Conservation (phyloP, 2,888 invertebrate genomes). For the Caenorhabditis angaria region DNA sequence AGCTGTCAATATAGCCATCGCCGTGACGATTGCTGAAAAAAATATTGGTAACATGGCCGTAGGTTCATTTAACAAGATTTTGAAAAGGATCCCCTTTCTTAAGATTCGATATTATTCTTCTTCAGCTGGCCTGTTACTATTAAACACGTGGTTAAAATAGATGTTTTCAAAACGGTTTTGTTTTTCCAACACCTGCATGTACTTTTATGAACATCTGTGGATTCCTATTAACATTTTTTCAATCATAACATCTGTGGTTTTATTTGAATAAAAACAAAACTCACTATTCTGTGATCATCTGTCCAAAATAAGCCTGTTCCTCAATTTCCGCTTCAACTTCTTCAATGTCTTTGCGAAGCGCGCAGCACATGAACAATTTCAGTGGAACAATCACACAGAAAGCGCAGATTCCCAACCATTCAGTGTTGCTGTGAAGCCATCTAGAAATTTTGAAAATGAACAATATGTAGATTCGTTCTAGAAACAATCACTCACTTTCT, state of each 20-base stretch:
- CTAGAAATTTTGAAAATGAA: slow-evolving; percentile 13
- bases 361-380: slow-evolving; percentile 28
- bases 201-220: no score
- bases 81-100: no score
- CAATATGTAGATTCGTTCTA: background rate
- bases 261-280: background rate
- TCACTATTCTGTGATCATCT: slow-evolving; percentile 31
- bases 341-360: slow-evolving; percentile 33
- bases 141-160: no score
- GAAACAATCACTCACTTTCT: slow-evolving; percentile 16
- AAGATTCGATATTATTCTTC: no score
- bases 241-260: background rate
- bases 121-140: no score
- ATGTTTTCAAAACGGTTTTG: background rate
- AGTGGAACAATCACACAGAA: slow-evolving; percentile 28
- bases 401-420: slow-evolving; percentile 21
- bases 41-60: background rate
- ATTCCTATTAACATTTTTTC: background rate
- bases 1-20: slow-evolving; percentile 40
- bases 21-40: slow-evolving; percentile 30
- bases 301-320: slow-evolving; percentile 21
- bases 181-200: background rate
- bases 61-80: no score
- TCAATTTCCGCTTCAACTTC: slow-evolving; percentile 28
- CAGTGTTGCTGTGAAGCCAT: slow-evolving; percentile 34